Evolutionary conservation across 2,113 vertebrate species (phyloP), one percentile per base, ranked within the genome.

Genomic region (Catagonus wagneri): DNA sequence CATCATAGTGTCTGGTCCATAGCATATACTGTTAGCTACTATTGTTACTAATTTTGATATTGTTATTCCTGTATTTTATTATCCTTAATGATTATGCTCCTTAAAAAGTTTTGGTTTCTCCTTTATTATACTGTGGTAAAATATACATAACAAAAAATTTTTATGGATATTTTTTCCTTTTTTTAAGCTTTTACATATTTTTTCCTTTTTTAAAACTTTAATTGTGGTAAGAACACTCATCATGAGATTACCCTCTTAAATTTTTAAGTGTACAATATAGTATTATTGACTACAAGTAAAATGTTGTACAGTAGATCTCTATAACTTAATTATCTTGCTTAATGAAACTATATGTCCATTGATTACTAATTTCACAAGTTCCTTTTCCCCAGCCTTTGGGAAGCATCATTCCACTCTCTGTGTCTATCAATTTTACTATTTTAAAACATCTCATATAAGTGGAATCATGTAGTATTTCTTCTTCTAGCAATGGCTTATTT

Each of bases 61-160:
- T 83, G 27, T 39, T 68, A n/a, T 44, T 68, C 15, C 25, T 87
- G 3, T 83, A 87, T 90, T 90, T 87, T 90, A 86, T 81, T 87
- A 60, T 34, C 25, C 23, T 83, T 72, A 95, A 83, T 61, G 15
- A 68, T 83, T 36, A 56, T 56, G 22, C 2, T 84, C 63, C 61
- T 58, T 69, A 61, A 68, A 90, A 68, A 80, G 56, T 25, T 14
- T 78, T 92, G 8, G 80, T 76, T 44, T 80, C 32, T 80, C 68
- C 9, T 92, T 92, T 71, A 36, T 87, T 94, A 72, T 84, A 65
- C 54, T 39, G 1, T 44, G 3, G 36, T 68, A 80, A 92, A 92
- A 92, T 54, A 80, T 7, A 68, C 7, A 16, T 52, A 34, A 85
- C 44, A 78, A 78, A 94, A 86, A 58, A 72, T 20, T 71, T 84